Evolutionary conservation across 2,113 vertebrate species (phyloP), one percentile per base, ranked within the genome.

Genomic region (Tyto alba): DNA sequence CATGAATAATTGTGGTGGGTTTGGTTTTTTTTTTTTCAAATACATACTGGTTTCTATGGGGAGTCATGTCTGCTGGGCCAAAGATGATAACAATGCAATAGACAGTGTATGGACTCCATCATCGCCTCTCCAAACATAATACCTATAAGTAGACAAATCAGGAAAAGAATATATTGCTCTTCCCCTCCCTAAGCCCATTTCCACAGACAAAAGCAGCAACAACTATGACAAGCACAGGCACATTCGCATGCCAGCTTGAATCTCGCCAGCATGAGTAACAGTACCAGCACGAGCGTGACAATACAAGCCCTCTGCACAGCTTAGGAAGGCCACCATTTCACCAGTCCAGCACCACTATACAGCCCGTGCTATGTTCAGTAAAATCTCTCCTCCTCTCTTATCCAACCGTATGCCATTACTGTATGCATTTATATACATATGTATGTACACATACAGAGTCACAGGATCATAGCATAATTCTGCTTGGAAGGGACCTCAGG

Each of bases 181-280:
- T 67, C 68, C 73, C 36, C 66, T 78, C 76, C 73, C 80, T 17
- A 52, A 19, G 36, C 48, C 7, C 0, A 1, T 22, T 66, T 73
- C 52, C 52, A 87, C 47, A 76, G 64, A 74, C 77, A 87, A 86
- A 92, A 74, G 66, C 83, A 68, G 73, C 69, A 92, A 7, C 53
- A 66, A 84, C 40, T 21, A 66, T 1, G 11, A 85, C 90, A 95
- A 89, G 93, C 80, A 74, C 45, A 82, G 93, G 57, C 94, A 82
- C 41, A 95, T 68, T 32, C 30, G 1, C 76, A 59, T 43, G 83
- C 80, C 96, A 95, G 8, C 93, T 84, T 38, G 72, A 67, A 26
- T 8, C 72, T 63, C 2, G 1, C 36, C 63, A 73, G 76, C 11
- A n/a, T n/a, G 91, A 96, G 41, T 53, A 89, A 93, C 26, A 83